Conservation (phyloP, 1,140 invertebrate genomes). For the Gonatopus flavifemur region DNA sequence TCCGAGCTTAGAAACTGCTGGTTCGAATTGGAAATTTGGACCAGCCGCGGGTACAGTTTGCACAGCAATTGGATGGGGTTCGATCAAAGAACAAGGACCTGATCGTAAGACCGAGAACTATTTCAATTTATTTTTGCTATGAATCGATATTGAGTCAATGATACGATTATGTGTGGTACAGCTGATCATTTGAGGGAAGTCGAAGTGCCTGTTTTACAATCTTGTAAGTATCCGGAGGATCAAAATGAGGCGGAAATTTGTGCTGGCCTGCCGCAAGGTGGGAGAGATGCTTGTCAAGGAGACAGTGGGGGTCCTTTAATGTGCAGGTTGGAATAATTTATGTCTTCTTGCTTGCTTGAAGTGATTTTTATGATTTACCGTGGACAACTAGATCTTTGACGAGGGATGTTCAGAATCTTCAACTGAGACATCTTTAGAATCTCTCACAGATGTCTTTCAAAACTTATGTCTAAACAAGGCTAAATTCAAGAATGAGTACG, state of each 20-base stretch:
- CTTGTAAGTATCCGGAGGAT: slow-evolving; percentile 65
- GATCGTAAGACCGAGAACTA: slow-evolving; percentile 74
- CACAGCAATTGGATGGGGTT: slow-evolving; percentile 78
- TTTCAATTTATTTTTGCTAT: background rate
- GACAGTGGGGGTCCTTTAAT: slow-evolving; percentile 80
- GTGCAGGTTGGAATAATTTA: slow-evolving; percentile 63
- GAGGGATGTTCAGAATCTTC: no score
- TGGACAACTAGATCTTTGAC: no score
- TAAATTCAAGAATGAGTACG: no score
- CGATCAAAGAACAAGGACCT: slow-evolving; percentile 68
- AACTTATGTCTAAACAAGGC: no score
- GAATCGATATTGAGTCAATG: background rate
- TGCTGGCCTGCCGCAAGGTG: slow-evolving; percentile 72
- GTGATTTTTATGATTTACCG: no score
- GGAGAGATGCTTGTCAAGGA: slow-evolving; percentile 80
- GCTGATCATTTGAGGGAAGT: slow-evolving; percentile 73
- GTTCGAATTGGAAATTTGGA: slow-evolving; percentile 60
- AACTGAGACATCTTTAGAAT: no score
- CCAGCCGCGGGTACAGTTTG: slow-evolving; percentile 67
- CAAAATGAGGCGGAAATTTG: slow-evolving; percentile 69
- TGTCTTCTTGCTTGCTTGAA: no score
- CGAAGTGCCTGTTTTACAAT: slow-evolving; percentile 64
- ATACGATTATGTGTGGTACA: slow-evolving; percentile 47
- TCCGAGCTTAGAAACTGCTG: slow-evolving; percentile 59
- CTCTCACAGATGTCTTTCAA: no score